Evolutionary conservation across 2,113 vertebrate genomes (phyloP), one percentile per base, ranked within the genome.

Genomic region (Anarrhichthys ocellatus): DNA sequence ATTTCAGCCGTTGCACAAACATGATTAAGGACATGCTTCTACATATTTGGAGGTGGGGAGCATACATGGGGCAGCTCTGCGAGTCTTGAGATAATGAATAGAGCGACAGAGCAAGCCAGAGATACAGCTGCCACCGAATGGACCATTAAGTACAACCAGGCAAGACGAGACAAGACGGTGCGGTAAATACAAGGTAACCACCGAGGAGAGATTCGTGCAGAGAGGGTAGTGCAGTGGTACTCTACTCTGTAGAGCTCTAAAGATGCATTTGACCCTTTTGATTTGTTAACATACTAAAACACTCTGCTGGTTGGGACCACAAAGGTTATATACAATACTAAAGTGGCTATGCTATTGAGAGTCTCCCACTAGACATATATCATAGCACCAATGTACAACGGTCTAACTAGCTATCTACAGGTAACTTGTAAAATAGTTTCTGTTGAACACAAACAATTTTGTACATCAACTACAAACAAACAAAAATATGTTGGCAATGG

Each of bases 1-100:
- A 92, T 94, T 93, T 90, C 56, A 17, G 83, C 58, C 13, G 48
- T 72, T 85, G 90, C 72, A 18, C 79, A 93, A 93, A 89, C 73
- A 89, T 93, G 82, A 95, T 94, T 92, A 94, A 93, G 93, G 77
- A 91, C 77, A 77, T 59, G 76, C 76, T 89, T 92, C 80, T 87
- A 88, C 93, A 92, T 89, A 90, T 88, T 81, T 34, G 86, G 77
- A 87, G 63, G 69, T 68, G 63, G 67, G 36, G 77, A 82, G 80
- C 15, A 14, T 91, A 92, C 87, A 86, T 86, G 78, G 78, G 84
- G 74, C 65, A 81, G 80, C 79, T 85, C 73, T 52, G 68, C 81
- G 78, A 82, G 58, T 84, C 63, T 87, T 66, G 29, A 69, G 68
- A 87, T 87, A 87, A 94, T 85, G 75, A 90, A 91, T 85, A 59